Conservation (phyloP, 2,888 invertebrate genomes). For the Drosophila falleni region DNA sequence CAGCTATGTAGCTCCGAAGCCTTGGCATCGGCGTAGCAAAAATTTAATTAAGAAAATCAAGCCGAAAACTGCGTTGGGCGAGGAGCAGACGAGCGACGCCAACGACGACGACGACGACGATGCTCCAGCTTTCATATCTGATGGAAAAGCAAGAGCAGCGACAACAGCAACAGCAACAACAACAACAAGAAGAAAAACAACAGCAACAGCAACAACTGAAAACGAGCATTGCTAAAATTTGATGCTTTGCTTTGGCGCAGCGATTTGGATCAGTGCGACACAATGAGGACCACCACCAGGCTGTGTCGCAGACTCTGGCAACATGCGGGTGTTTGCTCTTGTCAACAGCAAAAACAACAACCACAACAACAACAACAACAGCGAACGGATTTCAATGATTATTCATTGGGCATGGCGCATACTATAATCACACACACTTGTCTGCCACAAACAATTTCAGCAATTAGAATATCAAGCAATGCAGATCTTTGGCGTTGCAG, state of each 20-base stretch:
- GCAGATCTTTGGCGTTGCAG: conserved; percentile 70
- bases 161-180: conserved; percentile 56
- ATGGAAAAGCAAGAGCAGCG: conserved; percentile 76
- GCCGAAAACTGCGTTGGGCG: conserved; percentile 77
- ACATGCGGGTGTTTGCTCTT: conserved; percentile 67
- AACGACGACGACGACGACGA: conserved; percentile 61
- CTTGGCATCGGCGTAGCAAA: conserved; percentile 79
- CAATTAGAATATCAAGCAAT: conserved; percentile 81
- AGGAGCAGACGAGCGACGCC: conserved; percentile 63
- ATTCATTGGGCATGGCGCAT: conserved; percentile 77
- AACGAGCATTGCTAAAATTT: conserved; percentile 79
- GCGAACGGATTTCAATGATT: conserved; percentile 72
- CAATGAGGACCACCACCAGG: conserved; percentile 78
- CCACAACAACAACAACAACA: conserved; percentile 22
- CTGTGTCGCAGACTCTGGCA: conserved; percentile 48
- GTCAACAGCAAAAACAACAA: conserved; percentile 49
- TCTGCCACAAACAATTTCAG: conserved; percentile 78
- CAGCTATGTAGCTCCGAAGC: conserved; percentile 50
- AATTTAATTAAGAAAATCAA: conserved; percentile 82
- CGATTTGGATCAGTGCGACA: conserved; percentile 77
- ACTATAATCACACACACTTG: conserved; percentile 71
- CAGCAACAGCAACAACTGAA: conserved; percentile 55
- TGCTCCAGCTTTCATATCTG: conserved; percentile 81
- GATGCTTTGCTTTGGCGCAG: conserved; percentile 68
- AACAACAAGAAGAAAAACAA: conserved; percentile 22